phyloP scores from a whole-genome alignment of 2,797 vertebrate genomes.

The Mormyrus proboscirostris region DNA sequence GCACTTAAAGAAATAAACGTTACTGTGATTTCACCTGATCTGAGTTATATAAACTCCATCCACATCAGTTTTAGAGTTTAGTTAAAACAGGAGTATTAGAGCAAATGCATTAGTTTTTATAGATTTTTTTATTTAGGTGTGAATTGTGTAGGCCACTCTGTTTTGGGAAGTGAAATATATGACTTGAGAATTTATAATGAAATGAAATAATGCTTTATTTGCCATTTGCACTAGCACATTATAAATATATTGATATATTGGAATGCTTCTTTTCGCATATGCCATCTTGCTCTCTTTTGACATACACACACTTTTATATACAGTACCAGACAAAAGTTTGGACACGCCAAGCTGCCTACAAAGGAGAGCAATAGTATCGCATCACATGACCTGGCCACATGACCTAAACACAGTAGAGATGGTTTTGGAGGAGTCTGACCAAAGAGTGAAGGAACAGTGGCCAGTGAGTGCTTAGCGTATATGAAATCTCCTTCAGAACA shows the following conservation, averaged over 20 bases:
- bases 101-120: background rate
- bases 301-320: background rate
- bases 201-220: background rate
- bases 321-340: background rate
- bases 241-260: background rate
- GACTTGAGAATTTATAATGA: background rate
- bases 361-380: background rate
- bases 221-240: background rate
- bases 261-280: background rate
- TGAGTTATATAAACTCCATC: background rate
- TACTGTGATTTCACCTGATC: background rate
- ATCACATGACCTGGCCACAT: background rate
- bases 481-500: background rate
- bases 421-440: background rate
- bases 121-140: background rate
- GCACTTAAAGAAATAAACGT: background rate
- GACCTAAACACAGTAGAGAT: background rate
- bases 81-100: background rate
- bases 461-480: background rate
- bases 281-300: background rate
- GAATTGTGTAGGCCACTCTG: background rate
- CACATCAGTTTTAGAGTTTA: background rate
- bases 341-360: background rate
- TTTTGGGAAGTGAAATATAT: background rate
- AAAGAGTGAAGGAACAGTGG: background rate